Evolutionary conservation across 2,888 invertebrate genomes (phyloP).

Genomic region (Apodemia hepburni): DNA sequence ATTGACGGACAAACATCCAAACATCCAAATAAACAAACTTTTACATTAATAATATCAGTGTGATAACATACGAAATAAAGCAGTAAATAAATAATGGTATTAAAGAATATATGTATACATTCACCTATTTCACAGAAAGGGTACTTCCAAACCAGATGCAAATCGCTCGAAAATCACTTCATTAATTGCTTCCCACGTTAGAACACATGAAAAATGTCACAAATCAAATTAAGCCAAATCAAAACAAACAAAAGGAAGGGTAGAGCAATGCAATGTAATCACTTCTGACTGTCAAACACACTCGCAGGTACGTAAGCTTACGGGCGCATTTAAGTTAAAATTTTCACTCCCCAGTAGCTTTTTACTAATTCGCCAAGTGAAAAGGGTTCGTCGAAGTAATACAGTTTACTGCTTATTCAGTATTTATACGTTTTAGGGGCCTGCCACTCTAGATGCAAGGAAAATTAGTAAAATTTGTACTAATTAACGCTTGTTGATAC

Average conservation of each 20-base stretch:
- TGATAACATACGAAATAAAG: no score
- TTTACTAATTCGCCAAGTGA: constrained; percentile 81
- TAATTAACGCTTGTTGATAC: constrained; percentile 45
- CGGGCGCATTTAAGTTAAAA: constrained; percentile 77
- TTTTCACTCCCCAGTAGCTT: constrained; percentile 79
- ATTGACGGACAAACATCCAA: no score
- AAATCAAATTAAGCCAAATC: constrained; percentile 72
- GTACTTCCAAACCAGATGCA: background rate
- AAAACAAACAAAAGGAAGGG: constrained; percentile 74
- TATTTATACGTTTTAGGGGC: constrained; percentile 74
- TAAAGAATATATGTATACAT: no score
- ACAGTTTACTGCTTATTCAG: constrained; percentile 80
- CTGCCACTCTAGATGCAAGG: constrained; percentile 68
- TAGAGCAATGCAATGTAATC: constrained; percentile 63
- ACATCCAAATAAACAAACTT: no score
- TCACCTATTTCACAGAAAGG: background rate
- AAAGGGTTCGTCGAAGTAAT: constrained; percentile 79
- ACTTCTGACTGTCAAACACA: constrained; percentile 77
- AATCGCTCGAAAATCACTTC: constrained; percentile 29
- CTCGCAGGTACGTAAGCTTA: constrained; percentile 60
- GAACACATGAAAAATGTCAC: constrained; percentile 58
- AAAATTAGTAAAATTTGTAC: constrained; percentile 62
- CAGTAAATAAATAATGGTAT: no score
- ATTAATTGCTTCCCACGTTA: constrained; percentile 37
- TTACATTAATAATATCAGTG: no score